phyloP scores from a whole-genome alignment of 37 sponge, comb jelly and placozoan genomes.

The Axinella damicornis region DNA sequence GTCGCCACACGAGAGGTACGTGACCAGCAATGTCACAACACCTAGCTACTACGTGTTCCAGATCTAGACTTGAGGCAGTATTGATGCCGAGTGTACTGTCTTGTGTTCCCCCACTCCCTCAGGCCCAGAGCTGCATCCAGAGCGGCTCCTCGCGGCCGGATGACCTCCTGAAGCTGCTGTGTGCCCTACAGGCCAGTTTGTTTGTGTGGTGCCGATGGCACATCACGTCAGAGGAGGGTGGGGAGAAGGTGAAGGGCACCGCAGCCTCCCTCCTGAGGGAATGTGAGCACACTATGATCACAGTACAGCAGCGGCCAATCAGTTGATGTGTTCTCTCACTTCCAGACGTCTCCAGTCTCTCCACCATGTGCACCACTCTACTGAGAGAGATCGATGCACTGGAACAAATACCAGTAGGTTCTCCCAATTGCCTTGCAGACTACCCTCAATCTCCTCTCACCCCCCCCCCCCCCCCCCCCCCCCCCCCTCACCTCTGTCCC shows the following conservation, averaged over 20 bases:
- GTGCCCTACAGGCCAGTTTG: slow-evolving; percentile 63
- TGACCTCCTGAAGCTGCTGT: slow-evolving; percentile 61
- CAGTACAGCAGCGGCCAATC: neutral
- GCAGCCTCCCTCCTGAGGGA: slow-evolving; percentile 1
- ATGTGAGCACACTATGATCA: neutral
- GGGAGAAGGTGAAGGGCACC: neutral
- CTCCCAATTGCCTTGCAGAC: neutral
- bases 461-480: neutral
- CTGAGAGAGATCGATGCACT: neutral
- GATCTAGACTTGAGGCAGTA: neutral
- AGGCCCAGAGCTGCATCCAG: slow-evolving; percentile 17
- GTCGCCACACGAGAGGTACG: slow-evolving; percentile 67
- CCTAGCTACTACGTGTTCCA: neutral
- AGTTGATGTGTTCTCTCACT: neutral
- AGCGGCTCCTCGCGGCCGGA: slow-evolving; percentile 21
- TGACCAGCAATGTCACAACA: neutral
- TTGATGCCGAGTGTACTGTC: neutral
- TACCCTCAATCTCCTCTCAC: too few relatives aligned
- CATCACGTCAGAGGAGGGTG: slow-evolving; percentile 6
- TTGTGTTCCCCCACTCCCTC: neutral
- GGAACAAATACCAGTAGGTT: neutral
- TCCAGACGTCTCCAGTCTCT: neutral
- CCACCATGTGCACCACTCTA: neutral
- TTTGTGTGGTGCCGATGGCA: slow-evolving; percentile 66
- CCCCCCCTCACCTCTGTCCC: too few relatives aligned